Conservation (phyloP, 2,888 invertebrate species). For the Unio delphinus region DNA sequence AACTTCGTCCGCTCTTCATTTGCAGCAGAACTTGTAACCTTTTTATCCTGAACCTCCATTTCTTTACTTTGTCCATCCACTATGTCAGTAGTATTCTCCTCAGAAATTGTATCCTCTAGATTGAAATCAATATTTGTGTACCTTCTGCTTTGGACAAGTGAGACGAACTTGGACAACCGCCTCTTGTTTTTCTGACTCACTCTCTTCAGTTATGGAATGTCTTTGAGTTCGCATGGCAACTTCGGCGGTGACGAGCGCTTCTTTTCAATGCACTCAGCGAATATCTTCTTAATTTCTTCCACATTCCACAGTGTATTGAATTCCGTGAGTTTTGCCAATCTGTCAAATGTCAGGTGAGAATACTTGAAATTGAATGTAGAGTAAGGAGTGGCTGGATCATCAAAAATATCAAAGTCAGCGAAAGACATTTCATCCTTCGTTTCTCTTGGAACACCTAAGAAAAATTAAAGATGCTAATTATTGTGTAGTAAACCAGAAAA, state of each 20-base stretch:
- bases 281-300: conserved; percentile 65
- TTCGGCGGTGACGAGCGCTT: conserved; percentile 44
- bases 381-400: conserved; percentile 70
- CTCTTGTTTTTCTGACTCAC: conserved; percentile 46
- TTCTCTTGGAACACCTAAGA: conserved; percentile 68
- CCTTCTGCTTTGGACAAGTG: conserved; percentile 27
- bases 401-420: conserved; percentile 72
- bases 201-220: conserved; percentile 43
- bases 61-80: not conserved
- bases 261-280: conserved; percentile 58
- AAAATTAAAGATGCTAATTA: conserved; percentile 4
- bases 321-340: conserved; percentile 71
- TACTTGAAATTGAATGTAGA: conserved; percentile 73
- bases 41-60: not conserved
- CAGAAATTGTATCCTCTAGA: conserved; percentile 6
- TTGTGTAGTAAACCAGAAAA: not conserved
- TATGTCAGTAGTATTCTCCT: conserved; percentile 14
- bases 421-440: conserved; percentile 70
- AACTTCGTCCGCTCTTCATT: not conserved
- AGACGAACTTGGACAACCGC: conserved; percentile 35
- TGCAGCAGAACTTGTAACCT: not conserved
- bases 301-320: conserved; percentile 71
- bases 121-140: conserved; percentile 15
- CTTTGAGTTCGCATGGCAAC: conserved; percentile 39
- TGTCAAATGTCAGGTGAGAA: conserved; percentile 68